Evolutionary conservation across 2,888 invertebrate genomes (phyloP), one percentile per base, ranked within the genome.

Genomic region (Leuctra nigra): DNA sequence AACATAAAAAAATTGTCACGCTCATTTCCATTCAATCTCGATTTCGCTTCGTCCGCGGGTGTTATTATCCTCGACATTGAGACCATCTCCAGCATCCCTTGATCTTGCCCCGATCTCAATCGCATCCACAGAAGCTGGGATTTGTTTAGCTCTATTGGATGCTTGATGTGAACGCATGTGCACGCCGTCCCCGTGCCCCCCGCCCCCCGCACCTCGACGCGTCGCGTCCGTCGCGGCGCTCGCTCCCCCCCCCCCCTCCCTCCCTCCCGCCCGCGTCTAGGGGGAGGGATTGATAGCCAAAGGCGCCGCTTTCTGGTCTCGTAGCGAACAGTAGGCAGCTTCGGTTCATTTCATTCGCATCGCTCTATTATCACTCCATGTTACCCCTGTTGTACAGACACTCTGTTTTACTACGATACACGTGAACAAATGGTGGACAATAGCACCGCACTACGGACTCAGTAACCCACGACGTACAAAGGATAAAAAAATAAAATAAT

Each of bases 301-400:
- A 33, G 50, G 50, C 50, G 50, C 50, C 50, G 50, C 18, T 35
- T 29, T 48, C 29, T 35, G 35, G 33, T 9, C 50, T n/a, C 33
- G 50, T 53, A 24, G 41, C 38, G 38, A 38, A 46, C 57, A 59
- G 59, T 59, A 56, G 59, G 54, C 54, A 44, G 59, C 59, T 56
- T 59, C 59, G 56, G 52, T 56, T 59, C 56, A 59, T 56, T 59
- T 59, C 53, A 25, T 54, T 22, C 57, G 53, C 57, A 57, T 47
- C 46, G 53, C 50, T 33, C 18, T 44, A 29, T 7, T 29, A 29
- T 23, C 44, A 44, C 44, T 44, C n/a, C 20, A 44, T 23, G 44
- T 44, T 13, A n/a, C 22, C 44, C 23, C n/a, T 44, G 44, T 44
- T 44, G 18, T n/a, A n/a, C n/a, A n/a, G n/a, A 13, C 2, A 39